Evolutionary conservation across 1,140 invertebrate genomes (phyloP).

Genomic region (Himalopsyche phryganea): DNA sequence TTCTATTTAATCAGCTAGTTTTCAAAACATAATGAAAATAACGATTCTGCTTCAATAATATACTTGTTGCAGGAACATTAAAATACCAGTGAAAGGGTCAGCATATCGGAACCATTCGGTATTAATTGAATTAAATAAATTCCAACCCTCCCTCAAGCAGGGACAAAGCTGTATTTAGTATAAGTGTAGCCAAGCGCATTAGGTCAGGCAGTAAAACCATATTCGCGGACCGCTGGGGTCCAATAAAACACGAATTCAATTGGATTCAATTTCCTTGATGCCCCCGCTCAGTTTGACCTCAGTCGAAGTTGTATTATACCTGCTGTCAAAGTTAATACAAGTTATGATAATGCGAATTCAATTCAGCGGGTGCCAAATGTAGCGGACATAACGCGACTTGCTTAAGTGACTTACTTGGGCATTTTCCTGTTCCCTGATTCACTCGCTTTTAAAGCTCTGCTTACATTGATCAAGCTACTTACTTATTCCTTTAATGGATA

Average conservation of each 20-base stretch:
- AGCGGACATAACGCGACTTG: conserved; percentile 28
- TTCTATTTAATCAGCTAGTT: no score
- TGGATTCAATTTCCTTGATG: conserved; percentile 29
- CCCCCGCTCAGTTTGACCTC: conserved; percentile 8
- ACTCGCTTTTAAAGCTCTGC: no score
- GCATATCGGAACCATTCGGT: neutral
- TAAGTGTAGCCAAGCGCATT: neutral
- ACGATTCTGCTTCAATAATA: no score
- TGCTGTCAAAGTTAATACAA: conserved; percentile 25
- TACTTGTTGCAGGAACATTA: neutral
- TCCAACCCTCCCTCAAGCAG: no score
- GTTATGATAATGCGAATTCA: conserved; percentile 34
- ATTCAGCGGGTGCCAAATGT: conserved; percentile 33
- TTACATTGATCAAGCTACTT: no score
- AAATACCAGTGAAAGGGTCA: neutral
- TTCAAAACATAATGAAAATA: no score
- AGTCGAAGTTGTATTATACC: conserved; percentile 11
- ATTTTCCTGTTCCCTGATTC: neutral
- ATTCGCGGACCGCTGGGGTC: conserved; percentile 1
- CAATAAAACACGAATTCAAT: conserved; percentile 26
- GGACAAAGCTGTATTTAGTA: no score
- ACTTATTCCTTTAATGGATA: no score
- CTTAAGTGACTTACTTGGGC: neutral
- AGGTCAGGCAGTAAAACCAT: neutral
- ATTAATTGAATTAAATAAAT: no score